Percentiles rank a stretch among this genome's conserved stretches.
phyloP scores from a whole-genome alignment of 2,113 vertebrate species.

The Hiodon tergisus region DNA sequence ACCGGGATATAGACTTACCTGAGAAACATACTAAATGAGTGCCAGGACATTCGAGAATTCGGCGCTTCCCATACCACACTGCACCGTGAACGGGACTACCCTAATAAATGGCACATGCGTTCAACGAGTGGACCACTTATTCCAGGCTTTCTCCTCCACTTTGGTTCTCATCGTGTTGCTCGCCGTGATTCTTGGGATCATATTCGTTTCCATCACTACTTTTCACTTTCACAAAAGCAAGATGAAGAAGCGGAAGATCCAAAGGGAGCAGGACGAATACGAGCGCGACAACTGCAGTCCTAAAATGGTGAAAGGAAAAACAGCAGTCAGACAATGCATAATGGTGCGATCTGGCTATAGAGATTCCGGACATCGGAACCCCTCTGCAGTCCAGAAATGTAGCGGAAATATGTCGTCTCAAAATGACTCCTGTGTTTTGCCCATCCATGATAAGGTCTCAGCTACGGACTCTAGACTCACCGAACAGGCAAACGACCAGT shows the following conservation, averaged over 20 bases:
- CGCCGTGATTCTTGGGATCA: constrained; percentile 81
- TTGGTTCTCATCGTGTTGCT: constrained; percentile 88
- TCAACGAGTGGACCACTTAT: constrained; percentile 78
- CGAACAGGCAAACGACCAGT: constrained; percentile 49
- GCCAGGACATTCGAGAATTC: constrained; percentile 74
- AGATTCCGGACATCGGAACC: constrained; percentile 15
- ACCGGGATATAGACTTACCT: constrained; percentile 13
- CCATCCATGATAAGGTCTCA: constrained; percentile 1
- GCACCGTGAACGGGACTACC: constrained; percentile 72
- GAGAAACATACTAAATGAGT: constrained; percentile 71
- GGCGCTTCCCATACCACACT: constrained; percentile 73
- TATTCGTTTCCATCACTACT: constrained; percentile 88
- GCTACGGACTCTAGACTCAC: constrained; percentile 7
- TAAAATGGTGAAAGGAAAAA: constrained; percentile 34
- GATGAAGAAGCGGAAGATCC: constrained; percentile 93
- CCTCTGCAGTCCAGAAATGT: constrained; percentile 43
- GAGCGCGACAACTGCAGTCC: constrained; percentile 86
- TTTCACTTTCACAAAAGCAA: constrained; percentile 93
- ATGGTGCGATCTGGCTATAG: constrained; percentile 50
- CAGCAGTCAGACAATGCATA: constrained; percentile 51
- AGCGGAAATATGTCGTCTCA: constrained; percentile 39
- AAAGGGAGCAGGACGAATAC: constrained; percentile 91
- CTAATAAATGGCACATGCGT: constrained; percentile 72
- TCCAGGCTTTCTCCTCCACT: constrained; percentile 89
- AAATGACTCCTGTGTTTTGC: constrained; percentile 16